Percentiles rank a stretch among this genome's conserved stretches.
Conservation (phyloP, 2,888 invertebrate genomes). For the Callyntrura sp. region DNA sequence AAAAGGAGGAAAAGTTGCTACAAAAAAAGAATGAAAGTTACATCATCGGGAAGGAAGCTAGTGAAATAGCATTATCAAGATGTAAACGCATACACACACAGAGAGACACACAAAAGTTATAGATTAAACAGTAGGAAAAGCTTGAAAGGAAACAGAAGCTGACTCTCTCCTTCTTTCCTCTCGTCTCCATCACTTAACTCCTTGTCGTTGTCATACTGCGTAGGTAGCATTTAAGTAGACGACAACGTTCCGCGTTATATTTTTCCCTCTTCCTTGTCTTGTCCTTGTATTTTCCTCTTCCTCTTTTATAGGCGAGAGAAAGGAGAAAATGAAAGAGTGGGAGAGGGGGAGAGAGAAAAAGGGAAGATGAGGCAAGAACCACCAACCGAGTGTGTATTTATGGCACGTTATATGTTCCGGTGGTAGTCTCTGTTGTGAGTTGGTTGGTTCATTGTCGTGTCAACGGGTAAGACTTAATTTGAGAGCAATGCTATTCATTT, state of each 20-base stretch:
- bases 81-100: conserved; percentile 27
- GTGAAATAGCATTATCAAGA: conserved; percentile 48
- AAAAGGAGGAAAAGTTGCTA: neutral
- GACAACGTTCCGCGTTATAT: neutral
- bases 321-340: conserved; percentile 1
- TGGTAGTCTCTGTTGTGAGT: conserved; percentile 5
- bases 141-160: conserved; percentile 69
- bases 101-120: conserved; percentile 33
- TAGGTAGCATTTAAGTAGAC: conserved; percentile 21
- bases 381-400: neutral
- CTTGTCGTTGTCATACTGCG: conserved; percentile 37
- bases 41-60: conserved; percentile 19
- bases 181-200: conserved; percentile 35
- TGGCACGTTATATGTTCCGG: neutral
- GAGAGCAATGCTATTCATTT: conserved; percentile 80
- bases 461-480: conserved; percentile 80
- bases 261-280: conserved; percentile 35
- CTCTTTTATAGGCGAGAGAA: neutral
- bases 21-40: conserved; percentile 27
- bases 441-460: conserved; percentile 76
- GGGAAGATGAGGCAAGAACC: neutral
- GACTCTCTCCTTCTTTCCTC: conserved; percentile 30
- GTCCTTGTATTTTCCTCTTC: neutral
- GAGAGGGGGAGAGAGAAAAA: neutral
- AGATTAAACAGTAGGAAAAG: conserved; percentile 44